Evolutionary conservation across 2,797 vertebrate genomes (phyloP).

Genomic region (Neosilurus hyrtlii): DNA sequence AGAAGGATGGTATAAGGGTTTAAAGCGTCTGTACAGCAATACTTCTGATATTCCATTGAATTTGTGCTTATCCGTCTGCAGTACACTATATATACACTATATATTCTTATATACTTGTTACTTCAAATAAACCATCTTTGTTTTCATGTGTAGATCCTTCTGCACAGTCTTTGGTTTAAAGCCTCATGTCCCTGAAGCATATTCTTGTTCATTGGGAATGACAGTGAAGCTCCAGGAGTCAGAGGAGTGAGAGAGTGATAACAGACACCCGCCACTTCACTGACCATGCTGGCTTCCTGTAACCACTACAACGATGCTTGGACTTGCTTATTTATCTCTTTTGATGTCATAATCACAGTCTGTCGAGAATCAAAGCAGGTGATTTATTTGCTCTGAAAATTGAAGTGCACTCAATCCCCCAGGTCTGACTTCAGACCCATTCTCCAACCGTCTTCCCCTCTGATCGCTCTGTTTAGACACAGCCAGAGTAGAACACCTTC

Average conservation of each 20-base stretch:
- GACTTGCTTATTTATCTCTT: constrained; percentile 63
- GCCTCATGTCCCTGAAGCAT: constrained; percentile 20
- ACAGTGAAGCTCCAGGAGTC: constrained; percentile 31
- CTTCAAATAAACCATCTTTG: constrained; percentile 3
- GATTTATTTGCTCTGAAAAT: constrained; percentile 59
- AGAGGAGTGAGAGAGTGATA: constrained; percentile 47
- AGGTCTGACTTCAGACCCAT: constrained; percentile 19
- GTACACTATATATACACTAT: not conserved
- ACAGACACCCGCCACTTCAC: constrained; percentile 33
- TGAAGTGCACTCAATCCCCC: not conserved
- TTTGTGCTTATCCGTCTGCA: not conserved
- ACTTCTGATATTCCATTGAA: not conserved
- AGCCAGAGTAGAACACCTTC: constrained; percentile 1
- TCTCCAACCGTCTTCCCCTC: constrained; percentile 17
- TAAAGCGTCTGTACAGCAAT: constrained; percentile 20
- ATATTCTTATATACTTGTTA: not conserved
- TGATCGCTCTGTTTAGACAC: constrained; percentile 38
- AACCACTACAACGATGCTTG: constrained; percentile 58
- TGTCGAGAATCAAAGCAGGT: constrained; percentile 53
- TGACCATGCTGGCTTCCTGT: constrained; percentile 50
- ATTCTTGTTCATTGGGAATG: constrained; percentile 16
- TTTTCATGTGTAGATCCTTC: not conserved
- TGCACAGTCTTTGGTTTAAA: constrained; percentile 8
- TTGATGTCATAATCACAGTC: constrained; percentile 56
- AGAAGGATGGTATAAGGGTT: constrained; percentile 1